Evolutionary conservation across 2,113 vertebrate genomes (phyloP).

Genomic region (Cnemophilus loriae): DNA sequence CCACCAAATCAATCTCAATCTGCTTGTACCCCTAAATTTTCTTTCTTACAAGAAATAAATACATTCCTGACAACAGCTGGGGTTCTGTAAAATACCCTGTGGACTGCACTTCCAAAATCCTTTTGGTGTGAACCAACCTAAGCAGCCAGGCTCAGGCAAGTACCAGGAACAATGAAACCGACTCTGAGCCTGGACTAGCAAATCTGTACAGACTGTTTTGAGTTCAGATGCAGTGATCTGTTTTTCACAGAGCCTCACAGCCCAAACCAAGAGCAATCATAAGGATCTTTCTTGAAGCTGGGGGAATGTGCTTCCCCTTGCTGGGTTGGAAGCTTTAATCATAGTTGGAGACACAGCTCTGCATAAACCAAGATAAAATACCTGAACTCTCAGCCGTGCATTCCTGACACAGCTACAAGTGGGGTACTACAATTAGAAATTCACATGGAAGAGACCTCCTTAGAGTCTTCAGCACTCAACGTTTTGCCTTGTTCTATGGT

Average conservation of each 20-base stretch:
- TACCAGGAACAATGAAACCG: background rate
- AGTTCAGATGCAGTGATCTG: background rate
- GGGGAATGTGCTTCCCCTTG: background rate
- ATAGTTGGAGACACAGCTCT: background rate
- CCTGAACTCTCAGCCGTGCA: fast-evolving
- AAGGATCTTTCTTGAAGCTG: background rate
- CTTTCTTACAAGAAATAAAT: background rate
- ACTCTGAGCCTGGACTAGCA: background rate
- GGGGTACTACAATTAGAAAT: background rate
- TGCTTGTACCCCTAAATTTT: background rate
- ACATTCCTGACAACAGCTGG: background rate
- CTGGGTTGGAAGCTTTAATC: background rate
- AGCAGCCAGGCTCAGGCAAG: background rate
- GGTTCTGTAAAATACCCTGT: background rate
- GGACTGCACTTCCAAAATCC: background rate
- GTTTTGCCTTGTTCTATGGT: background rate
- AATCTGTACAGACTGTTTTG: background rate
- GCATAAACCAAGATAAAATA: background rate
- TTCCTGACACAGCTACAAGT: background rate
- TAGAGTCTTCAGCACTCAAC: background rate
- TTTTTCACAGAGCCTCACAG: background rate
- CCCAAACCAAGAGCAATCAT: background rate
- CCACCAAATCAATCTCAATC: background rate
- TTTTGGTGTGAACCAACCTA: fast-evolving
- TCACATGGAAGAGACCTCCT: background rate